Percentiles rank a stretch among this genome's conserved stretches.
Evolutionary conservation across 1,140 invertebrate genomes (phyloP).

Genomic region (Armadillidium nasatum): DNA sequence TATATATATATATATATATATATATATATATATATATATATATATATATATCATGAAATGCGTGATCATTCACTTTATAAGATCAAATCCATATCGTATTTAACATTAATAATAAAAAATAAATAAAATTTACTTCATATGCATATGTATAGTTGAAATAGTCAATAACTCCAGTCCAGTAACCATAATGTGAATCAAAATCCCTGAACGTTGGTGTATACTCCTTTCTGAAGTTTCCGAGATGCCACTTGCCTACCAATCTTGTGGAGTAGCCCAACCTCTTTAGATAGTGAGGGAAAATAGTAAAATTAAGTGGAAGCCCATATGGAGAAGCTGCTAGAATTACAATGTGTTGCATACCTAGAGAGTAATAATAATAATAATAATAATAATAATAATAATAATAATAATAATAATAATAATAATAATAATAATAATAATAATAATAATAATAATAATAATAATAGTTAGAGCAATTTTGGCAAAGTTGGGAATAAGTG

Average conservation of each 20-base stretch:
- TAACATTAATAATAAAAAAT: no score
- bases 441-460: no score
- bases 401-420: no score
- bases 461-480: no score
- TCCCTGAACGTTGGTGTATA: constrained; percentile 63
- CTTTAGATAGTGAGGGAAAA: constrained; percentile 71
- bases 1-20: no score
- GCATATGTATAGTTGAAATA: constrained; percentile 45
- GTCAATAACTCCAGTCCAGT: constrained; percentile 46
- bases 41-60: no score
- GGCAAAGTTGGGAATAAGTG: no score
- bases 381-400: no score
- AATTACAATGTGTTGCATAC: constrained; percentile 73
- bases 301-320: constrained; percentile 63
- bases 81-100: no score
- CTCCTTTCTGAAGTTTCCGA: constrained; percentile 60
- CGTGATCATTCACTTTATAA: no score
- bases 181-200: constrained; percentile 45
- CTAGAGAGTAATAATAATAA: constrained; percentile 49
- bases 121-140: constrained; percentile 38
- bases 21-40: no score
- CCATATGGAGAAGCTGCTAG: constrained; percentile 69
- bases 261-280: constrained; percentile 72
- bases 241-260: constrained; percentile 88
- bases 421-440: no score